Conservation (phyloP, 1,140 invertebrate genomes). For the Vollenhovia emeryi region DNA sequence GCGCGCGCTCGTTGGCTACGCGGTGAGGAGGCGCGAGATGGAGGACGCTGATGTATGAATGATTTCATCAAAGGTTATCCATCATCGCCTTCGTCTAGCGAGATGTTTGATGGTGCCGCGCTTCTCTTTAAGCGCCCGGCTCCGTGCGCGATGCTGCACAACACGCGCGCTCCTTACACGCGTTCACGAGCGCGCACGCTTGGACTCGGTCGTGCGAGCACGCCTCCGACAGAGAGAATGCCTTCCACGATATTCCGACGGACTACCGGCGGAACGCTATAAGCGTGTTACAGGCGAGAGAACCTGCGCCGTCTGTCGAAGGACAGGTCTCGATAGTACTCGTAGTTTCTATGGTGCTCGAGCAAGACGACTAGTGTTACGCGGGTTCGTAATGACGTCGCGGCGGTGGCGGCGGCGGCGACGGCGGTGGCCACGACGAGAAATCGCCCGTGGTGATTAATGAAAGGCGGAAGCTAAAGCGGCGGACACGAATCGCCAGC, state of each 20-base stretch:
- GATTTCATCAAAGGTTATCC: constrained; percentile 82
- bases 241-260: constrained; percentile 17
- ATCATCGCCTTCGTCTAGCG: constrained; percentile 79
- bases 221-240: background rate
- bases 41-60: constrained; percentile 78
- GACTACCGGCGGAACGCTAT: constrained; percentile 2
- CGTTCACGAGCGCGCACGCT: constrained; percentile 1
- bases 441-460: constrained; percentile 54
- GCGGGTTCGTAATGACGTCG: background rate
- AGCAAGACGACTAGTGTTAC: constrained; percentile 32
- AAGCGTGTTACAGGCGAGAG: background rate
- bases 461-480: constrained; percentile 50
- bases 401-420: background rate
- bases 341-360: constrained; percentile 27
- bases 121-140: constrained; percentile 46
- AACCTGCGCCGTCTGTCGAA: constrained; percentile 22
- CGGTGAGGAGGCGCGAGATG: background rate
- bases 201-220: constrained; percentile 37
- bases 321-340: constrained; percentile 20
- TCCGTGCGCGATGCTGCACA: constrained; percentile 17
- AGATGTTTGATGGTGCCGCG: constrained; percentile 79
- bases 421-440: background rate
- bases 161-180: constrained; percentile 40
- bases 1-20: background rate
- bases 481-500: background rate